These are phyloP conservation scores for Gymnogyps californianus DNA, from an alignment of 2,113 vertebrate species.

Conservation along the genomic window DNA sequence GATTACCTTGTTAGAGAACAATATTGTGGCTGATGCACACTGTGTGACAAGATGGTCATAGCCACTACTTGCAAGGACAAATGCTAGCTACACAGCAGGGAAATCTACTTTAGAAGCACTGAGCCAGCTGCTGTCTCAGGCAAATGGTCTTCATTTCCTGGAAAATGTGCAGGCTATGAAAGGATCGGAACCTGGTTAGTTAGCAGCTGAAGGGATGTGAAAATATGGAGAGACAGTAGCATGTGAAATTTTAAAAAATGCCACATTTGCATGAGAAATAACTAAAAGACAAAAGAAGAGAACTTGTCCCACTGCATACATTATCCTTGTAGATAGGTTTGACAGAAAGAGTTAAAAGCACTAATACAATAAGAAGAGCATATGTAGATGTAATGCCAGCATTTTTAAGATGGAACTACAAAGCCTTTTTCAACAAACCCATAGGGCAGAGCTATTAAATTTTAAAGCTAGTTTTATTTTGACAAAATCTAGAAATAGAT, in stretches of 20 bases:
- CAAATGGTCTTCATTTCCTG: conserved; percentile 39
- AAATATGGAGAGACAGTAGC: background rate
- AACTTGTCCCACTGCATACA: background rate
- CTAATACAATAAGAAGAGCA: background rate
- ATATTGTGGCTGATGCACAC: background rate
- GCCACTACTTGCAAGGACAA: background rate
- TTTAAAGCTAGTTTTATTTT: background rate
- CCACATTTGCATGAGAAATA: background rate
- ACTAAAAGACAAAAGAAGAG: background rate
- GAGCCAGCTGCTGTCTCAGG: background rate
- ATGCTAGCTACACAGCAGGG: background rate
- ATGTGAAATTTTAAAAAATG: background rate
- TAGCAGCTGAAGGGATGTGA: background rate
- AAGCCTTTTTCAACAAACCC: background rate
- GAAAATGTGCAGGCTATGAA: background rate
- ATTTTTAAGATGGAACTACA: background rate
- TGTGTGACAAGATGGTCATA: background rate
- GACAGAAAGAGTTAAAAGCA: background rate
- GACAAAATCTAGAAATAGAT: background rate
- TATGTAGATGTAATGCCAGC: background rate
- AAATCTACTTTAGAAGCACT: background rate
- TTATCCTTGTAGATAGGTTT: background rate
- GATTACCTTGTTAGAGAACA: background rate
- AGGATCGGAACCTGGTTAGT: background rate
- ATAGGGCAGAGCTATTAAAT: background rate